These are phyloP conservation scores for human DNA, from an alignment of 2,113 vertebrate genomes.

Conservation along the genomic window GRCh38 chr7:39072501-39073000, in stretches of 20 bases:
- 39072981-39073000: background rate
- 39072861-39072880: background rate
- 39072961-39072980: background rate
- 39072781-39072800: background rate
- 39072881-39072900: accelerated
- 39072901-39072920: background rate
- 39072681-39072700: background rate
- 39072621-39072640: background rate
- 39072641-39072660: background rate
- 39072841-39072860: background rate
- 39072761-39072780: background rate
- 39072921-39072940: background rate
- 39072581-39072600: background rate
- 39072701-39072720: background rate
- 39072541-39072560: background rate
- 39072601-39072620: background rate
- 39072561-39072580: background rate
- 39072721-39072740: background rate
- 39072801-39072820: background rate
- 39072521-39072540: background rate
- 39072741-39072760: background rate
- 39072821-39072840: background rate
- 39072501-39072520: background rate
- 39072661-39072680: background rate
- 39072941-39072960: background rate